Percentiles rank a stretch among this genome's conserved stretches.
phyloP scores from a whole-genome alignment of 2,888 invertebrate species.

The Hipparchia sbordonii region DNA sequence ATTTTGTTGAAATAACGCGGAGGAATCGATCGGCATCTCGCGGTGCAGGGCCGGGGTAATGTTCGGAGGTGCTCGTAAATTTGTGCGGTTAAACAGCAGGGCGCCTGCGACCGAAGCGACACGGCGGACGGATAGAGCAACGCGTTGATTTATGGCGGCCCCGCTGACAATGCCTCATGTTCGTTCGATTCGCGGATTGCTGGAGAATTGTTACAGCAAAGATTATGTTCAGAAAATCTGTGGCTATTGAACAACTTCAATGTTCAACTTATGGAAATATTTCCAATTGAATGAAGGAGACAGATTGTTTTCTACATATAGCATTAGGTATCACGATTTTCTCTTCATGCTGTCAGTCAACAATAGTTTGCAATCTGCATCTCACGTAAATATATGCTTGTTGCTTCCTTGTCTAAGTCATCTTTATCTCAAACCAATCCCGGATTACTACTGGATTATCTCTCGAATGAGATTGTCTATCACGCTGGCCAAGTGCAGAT shows the following conservation, averaged over 20 bases:
- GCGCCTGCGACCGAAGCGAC: slow-evolving; percentile 64
- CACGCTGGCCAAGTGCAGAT: no score
- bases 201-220: slow-evolving; percentile 37
- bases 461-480: no score
- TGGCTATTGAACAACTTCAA: slow-evolving; percentile 9
- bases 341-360: background rate
- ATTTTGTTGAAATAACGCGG: slow-evolving; percentile 80
- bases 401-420: no score
- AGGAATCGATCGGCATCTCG: slow-evolving; percentile 73
- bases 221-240: slow-evolving; percentile 28
- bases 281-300: background rate
- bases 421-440: no score
- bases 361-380: background rate
- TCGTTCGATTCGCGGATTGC: slow-evolving; percentile 43
- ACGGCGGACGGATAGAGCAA: slow-evolving; percentile 77
- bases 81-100: slow-evolving; percentile 79
- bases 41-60: slow-evolving; percentile 57
- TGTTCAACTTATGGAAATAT: slow-evolving; percentile 5
- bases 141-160: slow-evolving; percentile 70
- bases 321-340: background rate
- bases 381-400: background rate
- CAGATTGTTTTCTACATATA: background rate
- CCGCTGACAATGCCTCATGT: slow-evolving; percentile 57
- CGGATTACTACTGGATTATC: no score
- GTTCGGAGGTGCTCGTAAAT: slow-evolving; percentile 79